Base-by-base conservation (phyloP, 2,888 invertebrate species). In the Acrocera orbiculus region DNA sequence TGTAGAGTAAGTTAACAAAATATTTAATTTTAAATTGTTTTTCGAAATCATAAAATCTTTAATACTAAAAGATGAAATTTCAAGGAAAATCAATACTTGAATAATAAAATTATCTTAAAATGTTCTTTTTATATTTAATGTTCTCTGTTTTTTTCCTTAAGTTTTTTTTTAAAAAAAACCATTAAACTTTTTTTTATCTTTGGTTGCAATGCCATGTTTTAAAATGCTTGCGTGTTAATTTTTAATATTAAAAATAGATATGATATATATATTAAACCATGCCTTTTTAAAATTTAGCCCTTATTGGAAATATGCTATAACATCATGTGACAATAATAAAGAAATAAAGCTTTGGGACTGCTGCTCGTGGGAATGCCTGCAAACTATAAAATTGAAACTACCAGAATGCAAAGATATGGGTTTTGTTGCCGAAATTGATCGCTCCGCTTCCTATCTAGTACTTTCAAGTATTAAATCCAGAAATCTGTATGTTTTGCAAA, bases 231-330 rank as follows among this genome's bases (percentile, higher is more conserved):
- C n/a, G n/a, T n/a, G n/a, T n/a, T n/a, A n/a, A n/a, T n/a, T n/a
- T n/a, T n/a, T n/a, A n/a, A n/a, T n/a, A n/a, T n/a, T n/a, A n/a
- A n/a, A n/a, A n/a, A n/a, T n/a, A n/a, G n/a, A n/a, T n/a, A n/a
- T n/a, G n/a, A n/a, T n/a, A n/a, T n/a, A n/a, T 26, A 10, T 3
- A 8, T n/a, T 6, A 13, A 16, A 27, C n/a, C 3, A 16, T 5
- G 9, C 9, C 11, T 16, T 16, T 24, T 4, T 16, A 36, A 16
- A 5, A 46, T 73, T 73, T 44, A 69, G 67, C 10, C 75, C 80
- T 52, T 90, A 92, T 60, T 96, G 96, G 95, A 90, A 90, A 58
- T 92, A 81, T 61, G 90, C 86, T 0, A 71, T 95, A 26, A 93
- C 95, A 0, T 89, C 89, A 2, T 79, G 87, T 1, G 77, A 81